phyloP scores from a whole-genome alignment of 2,888 invertebrate genomes.

The Lochmaea crataegi region DNA sequence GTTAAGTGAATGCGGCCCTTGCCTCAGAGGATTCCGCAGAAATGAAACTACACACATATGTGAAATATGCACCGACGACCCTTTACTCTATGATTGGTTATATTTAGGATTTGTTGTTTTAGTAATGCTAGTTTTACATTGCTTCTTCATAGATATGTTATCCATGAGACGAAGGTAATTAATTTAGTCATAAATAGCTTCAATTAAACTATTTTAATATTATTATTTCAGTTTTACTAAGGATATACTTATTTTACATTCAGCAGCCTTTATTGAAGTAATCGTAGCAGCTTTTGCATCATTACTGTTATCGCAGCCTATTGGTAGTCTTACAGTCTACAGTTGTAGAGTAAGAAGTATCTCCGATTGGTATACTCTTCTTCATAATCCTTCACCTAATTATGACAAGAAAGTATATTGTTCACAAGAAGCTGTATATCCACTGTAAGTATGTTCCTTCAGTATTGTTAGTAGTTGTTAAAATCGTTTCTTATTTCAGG shows the following conservation, averaged over 20 bases:
- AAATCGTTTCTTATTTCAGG: conserved; percentile 67
- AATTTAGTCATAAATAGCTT: conserved; percentile 3
- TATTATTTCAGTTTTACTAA: conserved; percentile 72
- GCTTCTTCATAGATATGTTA: conserved; percentile 91
- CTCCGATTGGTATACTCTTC: conserved; percentile 96
- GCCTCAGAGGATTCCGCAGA: conserved; percentile 84
- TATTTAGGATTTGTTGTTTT: conserved; percentile 95
- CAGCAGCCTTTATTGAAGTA: conserved; percentile 87
- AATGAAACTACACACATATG: conserved; percentile 82
- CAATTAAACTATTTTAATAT: background rate
- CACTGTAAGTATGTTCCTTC: conserved; percentile 78
- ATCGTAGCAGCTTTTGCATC: conserved; percentile 80
- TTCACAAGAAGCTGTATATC: conserved; percentile 98
- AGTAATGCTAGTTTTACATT: conserved; percentile 87
- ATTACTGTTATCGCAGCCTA: conserved; percentile 83
- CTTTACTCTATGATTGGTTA: conserved; percentile 91
- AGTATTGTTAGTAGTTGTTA: background rate
- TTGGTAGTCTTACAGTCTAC: conserved; percentile 79
- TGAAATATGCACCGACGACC: conserved; percentile 79
- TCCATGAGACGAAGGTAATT: conserved; percentile 77
- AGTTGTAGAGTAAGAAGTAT: conserved; percentile 84
- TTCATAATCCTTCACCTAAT: conserved; percentile 94
- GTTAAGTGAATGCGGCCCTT: conserved; percentile 88
- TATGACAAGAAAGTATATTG: conserved; percentile 91
- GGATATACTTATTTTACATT: conserved; percentile 80